phyloP scores from a whole-genome alignment of 2,888 invertebrate genomes.

The Drosophila monieri region DNA sequence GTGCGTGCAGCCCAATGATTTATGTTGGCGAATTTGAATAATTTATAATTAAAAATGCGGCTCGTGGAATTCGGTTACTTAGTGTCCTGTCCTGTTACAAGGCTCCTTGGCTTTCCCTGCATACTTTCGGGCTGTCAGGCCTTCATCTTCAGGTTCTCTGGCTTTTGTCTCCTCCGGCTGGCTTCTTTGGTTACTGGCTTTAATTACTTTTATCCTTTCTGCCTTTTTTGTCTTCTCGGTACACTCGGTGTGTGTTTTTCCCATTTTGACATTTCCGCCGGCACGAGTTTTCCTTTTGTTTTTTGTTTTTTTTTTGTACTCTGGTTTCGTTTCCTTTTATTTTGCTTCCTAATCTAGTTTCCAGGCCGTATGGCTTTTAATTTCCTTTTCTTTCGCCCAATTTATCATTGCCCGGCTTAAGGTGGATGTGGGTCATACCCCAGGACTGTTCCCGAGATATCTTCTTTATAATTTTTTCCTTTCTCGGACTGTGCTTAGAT shows the following conservation, averaged over 20 bases:
- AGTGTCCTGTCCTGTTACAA: conserved; percentile 65
- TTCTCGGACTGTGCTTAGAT: conserved; percentile 46
- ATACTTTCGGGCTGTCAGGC: conserved; percentile 42
- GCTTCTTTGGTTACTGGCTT: conserved; percentile 56
- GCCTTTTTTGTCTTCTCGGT: conserved; percentile 38
- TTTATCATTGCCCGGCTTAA: conserved; percentile 64
- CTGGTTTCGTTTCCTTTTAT: conserved; percentile 28
- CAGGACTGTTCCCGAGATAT: conserved; percentile 20
- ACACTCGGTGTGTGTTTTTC: conserved; percentile 20
- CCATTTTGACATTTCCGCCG: conserved; percentile 67
- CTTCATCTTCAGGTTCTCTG: conserved; percentile 29
- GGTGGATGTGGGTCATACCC: conserved; percentile 30
- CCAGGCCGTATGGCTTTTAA: conserved; percentile 75
- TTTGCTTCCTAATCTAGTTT: conserved; percentile 59
- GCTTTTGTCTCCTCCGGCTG: conserved; percentile 39
- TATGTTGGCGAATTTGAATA: conserved; percentile 80
- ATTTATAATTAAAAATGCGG: conserved; percentile 80
- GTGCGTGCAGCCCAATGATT: conserved; percentile 76
- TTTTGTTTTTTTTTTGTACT: conserved; percentile 26
- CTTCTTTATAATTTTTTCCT: conserved; percentile 3
- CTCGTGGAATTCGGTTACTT: conserved; percentile 77
- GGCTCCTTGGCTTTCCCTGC: conserved; percentile 49
- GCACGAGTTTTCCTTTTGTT: conserved; percentile 34
- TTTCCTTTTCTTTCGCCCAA: conserved; percentile 70
- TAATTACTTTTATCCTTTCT: conserved; percentile 74